A percentile compares a stretch with the other conserved stretches of the same genome.
Evolutionary conservation across 2,888 invertebrate species (phyloP).

Genomic region (Macroteleia sp.): DNA sequence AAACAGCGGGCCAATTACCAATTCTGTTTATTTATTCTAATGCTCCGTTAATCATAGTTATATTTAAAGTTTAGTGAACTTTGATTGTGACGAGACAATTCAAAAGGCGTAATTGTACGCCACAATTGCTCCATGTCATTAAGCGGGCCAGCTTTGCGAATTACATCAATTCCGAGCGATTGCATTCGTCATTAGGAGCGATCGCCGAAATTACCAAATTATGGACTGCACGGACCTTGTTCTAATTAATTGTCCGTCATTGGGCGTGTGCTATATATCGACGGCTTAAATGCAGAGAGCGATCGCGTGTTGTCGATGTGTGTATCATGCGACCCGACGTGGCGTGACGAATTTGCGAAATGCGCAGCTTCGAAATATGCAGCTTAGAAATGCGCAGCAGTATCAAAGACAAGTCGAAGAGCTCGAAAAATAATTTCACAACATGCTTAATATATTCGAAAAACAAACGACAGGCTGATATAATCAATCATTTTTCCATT

Average conservation of each 20-base stretch:
- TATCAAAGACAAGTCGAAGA: no score
- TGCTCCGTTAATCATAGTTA: no score
- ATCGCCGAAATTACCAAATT: conserved; percentile 28
- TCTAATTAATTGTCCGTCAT: conserved; percentile 41
- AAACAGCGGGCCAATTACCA: no score
- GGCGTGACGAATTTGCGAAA: no score
- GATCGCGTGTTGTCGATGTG: conserved; percentile 34
- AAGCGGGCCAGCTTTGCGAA: conserved; percentile 15
- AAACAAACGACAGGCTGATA: no score
- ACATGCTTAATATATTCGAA: no score
- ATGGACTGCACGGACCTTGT: conserved; percentile 10
- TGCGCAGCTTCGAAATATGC: no score
- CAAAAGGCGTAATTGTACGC: neutral
- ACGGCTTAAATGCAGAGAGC: conserved; percentile 11
- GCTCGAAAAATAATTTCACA: no score
- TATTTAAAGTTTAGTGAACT: neutral
- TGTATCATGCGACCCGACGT: no score
- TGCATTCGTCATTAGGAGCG: conserved; percentile 24
- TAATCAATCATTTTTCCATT: no score
- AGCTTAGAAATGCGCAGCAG: no score
- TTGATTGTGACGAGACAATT: neutral
- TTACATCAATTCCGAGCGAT: conserved; percentile 19
- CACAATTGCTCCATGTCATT: conserved; percentile 9
- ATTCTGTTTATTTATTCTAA: no score
- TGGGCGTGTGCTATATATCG: conserved; percentile 16